phyloP scores from a whole-genome alignment of 2,113 vertebrate genomes.

The Syngnathus typhle region DNA sequence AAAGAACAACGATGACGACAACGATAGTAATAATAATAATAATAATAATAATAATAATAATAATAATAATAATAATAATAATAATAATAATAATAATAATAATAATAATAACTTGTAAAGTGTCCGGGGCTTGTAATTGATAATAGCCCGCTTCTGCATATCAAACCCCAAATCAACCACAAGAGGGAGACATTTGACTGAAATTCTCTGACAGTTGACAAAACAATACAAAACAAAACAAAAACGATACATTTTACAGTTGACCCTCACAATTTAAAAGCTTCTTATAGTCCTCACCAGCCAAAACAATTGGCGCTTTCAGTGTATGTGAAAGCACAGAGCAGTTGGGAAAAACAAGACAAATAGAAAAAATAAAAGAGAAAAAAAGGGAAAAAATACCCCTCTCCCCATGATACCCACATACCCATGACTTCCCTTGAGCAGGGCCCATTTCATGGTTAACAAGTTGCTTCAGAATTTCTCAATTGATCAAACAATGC shows the following conservation, averaged over 20 bases:
- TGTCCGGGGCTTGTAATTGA: neutral
- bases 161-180: conserved; percentile 29
- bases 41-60: too few species aligned
- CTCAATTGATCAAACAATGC: conserved; percentile 65
- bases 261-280: conserved; percentile 17
- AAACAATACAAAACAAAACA: neutral
- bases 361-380: conserved; percentile 26
- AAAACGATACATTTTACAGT: conserved; percentile 5
- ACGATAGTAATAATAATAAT: too few species aligned
- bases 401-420: conserved; percentile 45
- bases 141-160: neutral
- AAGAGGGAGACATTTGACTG: conserved; percentile 61
- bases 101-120: neutral
- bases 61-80: too few species aligned
- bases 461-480: conserved; percentile 54
- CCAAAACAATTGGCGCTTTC: conserved; percentile 26
- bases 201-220: conserved; percentile 4
- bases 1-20: too few species aligned
- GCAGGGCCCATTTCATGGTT: conserved; percentile 48
- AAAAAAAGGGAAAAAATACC: conserved; percentile 17
- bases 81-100: too few species aligned
- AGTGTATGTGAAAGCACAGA: conserved; percentile 43
- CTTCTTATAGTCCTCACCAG: conserved; percentile 31
- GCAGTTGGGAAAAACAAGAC: conserved; percentile 4
- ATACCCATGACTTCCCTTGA: conserved; percentile 46